Evolutionary conservation across 2,797 vertebrate species (phyloP).

Genomic region (Centroberyx gerrardi): DNA sequence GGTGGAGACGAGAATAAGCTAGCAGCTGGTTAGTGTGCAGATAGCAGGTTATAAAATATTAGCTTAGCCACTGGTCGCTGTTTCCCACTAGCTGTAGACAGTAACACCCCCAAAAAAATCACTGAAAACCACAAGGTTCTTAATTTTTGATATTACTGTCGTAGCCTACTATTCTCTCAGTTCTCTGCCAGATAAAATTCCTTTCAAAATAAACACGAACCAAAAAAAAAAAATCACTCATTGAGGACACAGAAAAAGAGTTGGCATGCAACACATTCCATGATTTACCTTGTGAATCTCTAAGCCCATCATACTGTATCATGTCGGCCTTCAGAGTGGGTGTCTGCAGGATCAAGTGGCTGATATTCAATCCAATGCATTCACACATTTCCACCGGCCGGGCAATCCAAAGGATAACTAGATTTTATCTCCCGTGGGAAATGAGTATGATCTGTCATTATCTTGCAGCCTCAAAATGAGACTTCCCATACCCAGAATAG

Average conservation of each 20-base stretch:
- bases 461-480: slow-evolving; percentile 79
- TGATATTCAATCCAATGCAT: slow-evolving; percentile 82
- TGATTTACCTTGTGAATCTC: slow-evolving; percentile 75
- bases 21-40: slow-evolving; percentile 48
- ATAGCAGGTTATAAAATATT: slow-evolving; percentile 69
- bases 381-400: slow-evolving; percentile 78
- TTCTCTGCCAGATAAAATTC: slow-evolving; percentile 65
- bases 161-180: slow-evolving; percentile 33
- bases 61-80: slow-evolving; percentile 63
- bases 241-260: slow-evolving; percentile 69
- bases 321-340: slow-evolving; percentile 79
- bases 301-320: slow-evolving; percentile 77
- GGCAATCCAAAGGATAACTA: slow-evolving; percentile 82
- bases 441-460: slow-evolving; percentile 82
- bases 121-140: slow-evolving; percentile 55
- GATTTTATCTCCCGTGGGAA: slow-evolving; percentile 79
- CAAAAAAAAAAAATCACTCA: slow-evolving; percentile 52
- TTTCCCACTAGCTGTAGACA: slow-evolving; percentile 56
- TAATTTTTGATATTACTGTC: slow-evolving; percentile 44
- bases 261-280: slow-evolving; percentile 77
- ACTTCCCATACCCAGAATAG: slow-evolving; percentile 80
- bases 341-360: slow-evolving; percentile 79
- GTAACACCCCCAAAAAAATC: slow-evolving; percentile 29
- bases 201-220: slow-evolving; percentile 51
- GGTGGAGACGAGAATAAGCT: slow-evolving; percentile 67